Conservation (phyloP, 2,888 invertebrate species). For the Cataglyphis altisquamis region DNA sequence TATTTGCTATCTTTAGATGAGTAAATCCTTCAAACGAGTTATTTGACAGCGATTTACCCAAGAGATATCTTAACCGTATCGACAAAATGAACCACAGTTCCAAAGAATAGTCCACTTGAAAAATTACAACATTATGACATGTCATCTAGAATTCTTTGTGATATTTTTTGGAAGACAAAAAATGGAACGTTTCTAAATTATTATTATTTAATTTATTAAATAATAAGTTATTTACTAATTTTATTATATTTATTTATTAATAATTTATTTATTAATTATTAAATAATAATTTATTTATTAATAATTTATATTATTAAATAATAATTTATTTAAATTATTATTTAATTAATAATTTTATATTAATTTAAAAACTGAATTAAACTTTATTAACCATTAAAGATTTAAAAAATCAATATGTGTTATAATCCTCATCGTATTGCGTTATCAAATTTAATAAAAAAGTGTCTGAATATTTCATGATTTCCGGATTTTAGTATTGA, state of each 20-base stretch:
- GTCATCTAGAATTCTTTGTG: not conserved
- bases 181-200: not conserved
- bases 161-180: not conserved
- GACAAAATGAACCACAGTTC: conserved; percentile 6
- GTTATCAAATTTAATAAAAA: not conserved
- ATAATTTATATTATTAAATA: too few relatives aligned
- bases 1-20: conserved; percentile 28
- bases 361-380: not conserved
- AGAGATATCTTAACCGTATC: conserved; percentile 12
- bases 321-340: not conserved
- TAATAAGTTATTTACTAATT: too few relatives aligned
- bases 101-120: not conserved
- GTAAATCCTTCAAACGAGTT: conserved; percentile 47
- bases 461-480: not conserved
- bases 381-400: not conserved
- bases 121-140: conserved; percentile 3
- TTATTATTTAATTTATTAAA: not conserved
- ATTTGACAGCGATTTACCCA: conserved; percentile 46
- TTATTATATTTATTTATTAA: too few relatives aligned
- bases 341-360: not conserved
- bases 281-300: too few relatives aligned
- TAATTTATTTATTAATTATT: too few relatives aligned
- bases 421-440: not conserved
- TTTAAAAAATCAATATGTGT: not conserved
- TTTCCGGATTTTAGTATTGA: not conserved